phyloP scores from a whole-genome alignment of 2,113 vertebrate genomes.

The Opisthocomus hoazin region DNA sequence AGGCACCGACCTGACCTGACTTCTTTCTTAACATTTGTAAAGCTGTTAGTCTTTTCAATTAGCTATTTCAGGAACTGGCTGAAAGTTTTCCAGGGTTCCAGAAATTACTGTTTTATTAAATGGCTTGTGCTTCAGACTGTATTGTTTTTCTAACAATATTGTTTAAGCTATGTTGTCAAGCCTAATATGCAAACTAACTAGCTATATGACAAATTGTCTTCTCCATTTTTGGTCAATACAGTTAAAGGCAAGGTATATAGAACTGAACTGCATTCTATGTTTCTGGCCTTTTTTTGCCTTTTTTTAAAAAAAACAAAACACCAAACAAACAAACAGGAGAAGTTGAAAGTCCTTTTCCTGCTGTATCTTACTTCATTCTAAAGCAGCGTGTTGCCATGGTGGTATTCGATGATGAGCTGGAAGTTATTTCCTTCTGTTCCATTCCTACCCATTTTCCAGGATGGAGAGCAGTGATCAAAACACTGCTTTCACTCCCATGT shows the following conservation, averaged over 20 bases:
- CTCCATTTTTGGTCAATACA: neutral
- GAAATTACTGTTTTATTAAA: neutral
- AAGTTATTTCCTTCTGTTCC: neutral
- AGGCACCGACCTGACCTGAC: neutral
- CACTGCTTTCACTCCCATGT: neutral
- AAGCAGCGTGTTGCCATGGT: neutral
- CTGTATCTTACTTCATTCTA: neutral
- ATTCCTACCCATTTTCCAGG: neutral
- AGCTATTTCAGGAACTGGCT: neutral
- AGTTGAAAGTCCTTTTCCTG: neutral
- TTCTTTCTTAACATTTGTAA: neutral
- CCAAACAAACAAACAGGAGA: neutral
- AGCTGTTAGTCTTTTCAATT: neutral
- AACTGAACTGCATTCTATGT: neutral
- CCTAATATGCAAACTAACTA: neutral
- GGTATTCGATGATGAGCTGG: neutral
- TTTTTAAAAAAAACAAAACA: too few relatives aligned
- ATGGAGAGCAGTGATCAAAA: neutral
- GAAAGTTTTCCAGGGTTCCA: neutral
- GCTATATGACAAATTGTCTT: neutral
- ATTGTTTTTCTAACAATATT: neutral
- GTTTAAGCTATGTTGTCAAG: neutral
- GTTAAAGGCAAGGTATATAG: neutral
- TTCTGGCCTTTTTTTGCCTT: neutral
- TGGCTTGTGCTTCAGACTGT: neutral